Evolutionary conservation across 2,888 invertebrate genomes (phyloP).

Genomic region (Scrobipalpa costella): DNA sequence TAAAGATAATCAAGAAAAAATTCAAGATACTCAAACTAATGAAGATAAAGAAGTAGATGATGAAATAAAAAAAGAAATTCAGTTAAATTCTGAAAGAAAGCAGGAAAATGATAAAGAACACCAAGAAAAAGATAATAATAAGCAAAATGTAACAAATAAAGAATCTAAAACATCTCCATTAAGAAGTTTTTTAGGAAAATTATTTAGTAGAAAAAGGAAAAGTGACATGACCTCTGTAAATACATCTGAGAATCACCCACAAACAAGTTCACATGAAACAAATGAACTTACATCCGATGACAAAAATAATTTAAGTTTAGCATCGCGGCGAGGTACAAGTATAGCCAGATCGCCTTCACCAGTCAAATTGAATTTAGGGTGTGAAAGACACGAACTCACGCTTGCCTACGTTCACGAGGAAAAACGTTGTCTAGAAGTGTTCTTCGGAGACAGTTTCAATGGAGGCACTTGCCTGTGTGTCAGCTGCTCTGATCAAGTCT

Average conservation of each 20-base stretch:
- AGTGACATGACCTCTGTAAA: not conserved
- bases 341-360: not conserved
- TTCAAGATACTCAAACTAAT: not conserved
- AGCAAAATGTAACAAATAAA: not conserved
- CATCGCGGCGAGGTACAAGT: too few relatives aligned
- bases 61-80: not conserved
- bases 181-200: not conserved
- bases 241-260: not conserved
- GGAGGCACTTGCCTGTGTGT: conserved; percentile 79
- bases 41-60: not conserved
- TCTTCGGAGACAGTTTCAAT: conserved; percentile 68
- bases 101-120: too few relatives aligned
- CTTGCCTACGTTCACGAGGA: conserved; percentile 52
- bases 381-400: conserved; percentile 35
- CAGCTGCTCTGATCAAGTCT: conserved; percentile 53
- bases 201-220: not conserved
- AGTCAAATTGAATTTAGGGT: conserved; percentile 37
- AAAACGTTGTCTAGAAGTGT: conserved; percentile 56
- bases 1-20: not conserved
- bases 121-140: not conserved
- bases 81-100: not conserved
- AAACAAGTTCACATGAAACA: not conserved
- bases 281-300: too few relatives aligned
- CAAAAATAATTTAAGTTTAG: too few relatives aligned
- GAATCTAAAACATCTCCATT: too few relatives aligned